These are phyloP conservation scores for Parascotia fuliginaria DNA, from an alignment of 2,888 invertebrate species.

Conservation along the genomic window DNA sequence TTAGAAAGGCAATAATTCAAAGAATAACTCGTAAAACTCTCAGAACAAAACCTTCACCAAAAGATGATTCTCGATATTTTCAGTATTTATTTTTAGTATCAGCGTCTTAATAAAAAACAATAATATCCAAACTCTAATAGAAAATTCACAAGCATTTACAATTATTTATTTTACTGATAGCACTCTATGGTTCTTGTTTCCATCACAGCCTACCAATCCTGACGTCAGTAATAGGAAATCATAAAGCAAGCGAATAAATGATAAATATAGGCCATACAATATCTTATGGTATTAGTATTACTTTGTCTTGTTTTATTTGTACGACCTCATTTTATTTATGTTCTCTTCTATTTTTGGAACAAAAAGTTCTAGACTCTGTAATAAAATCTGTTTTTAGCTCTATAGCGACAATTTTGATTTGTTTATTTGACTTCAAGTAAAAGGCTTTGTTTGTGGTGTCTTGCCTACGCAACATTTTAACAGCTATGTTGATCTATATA, in stretches of 20 bases:
- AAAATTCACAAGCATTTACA: too few relatives aligned
- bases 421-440: slow-evolving; percentile 3
- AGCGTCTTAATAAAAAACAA: too few relatives aligned
- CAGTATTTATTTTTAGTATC: too few relatives aligned
- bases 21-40: too few relatives aligned
- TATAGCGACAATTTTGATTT: slow-evolving; percentile 3
- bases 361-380: slow-evolving; percentile 4
- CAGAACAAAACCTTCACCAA: too few relatives aligned
- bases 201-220: slow-evolving; percentile 18
- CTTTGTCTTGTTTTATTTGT: slow-evolving; percentile 31
- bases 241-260: slow-evolving; percentile 13
- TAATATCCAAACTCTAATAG: too few relatives aligned
- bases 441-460: background rate
- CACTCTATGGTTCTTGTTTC: too few relatives aligned
- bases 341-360: slow-evolving; percentile 2
- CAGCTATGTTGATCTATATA: too few relatives aligned
- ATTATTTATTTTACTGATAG: too few relatives aligned
- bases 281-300: background rate
- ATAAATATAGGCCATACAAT: slow-evolving; percentile 2
- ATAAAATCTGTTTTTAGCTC: background rate
- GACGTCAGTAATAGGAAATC: slow-evolving; percentile 22
- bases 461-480: background rate
- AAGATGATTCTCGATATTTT: too few relatives aligned
- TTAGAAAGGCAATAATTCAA: too few relatives aligned
- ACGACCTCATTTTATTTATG: slow-evolving; percentile 10